Base-by-base conservation (phyloP, 2,888 invertebrate species). In the Pegoplata infirma region DNA sequence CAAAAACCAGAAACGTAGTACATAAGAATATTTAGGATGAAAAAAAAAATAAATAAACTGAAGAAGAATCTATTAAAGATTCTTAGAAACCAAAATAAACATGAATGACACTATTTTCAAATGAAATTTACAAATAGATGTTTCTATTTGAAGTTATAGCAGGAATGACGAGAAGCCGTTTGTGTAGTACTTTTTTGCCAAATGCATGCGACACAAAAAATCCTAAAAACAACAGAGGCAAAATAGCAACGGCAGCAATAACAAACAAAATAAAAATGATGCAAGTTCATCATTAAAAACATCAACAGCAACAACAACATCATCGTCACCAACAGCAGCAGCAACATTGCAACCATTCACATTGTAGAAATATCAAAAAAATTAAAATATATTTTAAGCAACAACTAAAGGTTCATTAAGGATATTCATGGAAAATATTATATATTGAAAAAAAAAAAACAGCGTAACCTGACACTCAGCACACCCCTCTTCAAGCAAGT, bases 81-180 rank as follows among this genome's bases (percentile, higher is more conserved):
- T 79, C 79, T 75, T 72, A 66, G 79, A 79, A 79, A 67, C 75
- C 67, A 67, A 79, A 79, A 75, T 72, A 79, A 79, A 79, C 79
- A 79, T 75, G 79, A 79, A 75, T 79, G 79, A 79, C 79, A 79
- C 75, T 79, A 75, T 79, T 79, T 79, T 79, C 79, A 79, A 79
- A 79, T 75, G 79, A 79, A 79, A 72, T 79, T 79, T 67, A 72
- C 78, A 78, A 74, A 74, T 69, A 74, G 46, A 61, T 46, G 40
- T 47, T 16, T 14, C 47, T 25, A 1, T 47, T 19, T 7, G 58
- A 78, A 64, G 78, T 69, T 46, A 51, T 58, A 67, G 72, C 66
- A 61, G n/a, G 56, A 63, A 68, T 56, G 14, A 58, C 36, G 66
- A 40, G 36, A 7, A 32, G 10, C n/a, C n/a, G n/a, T n/a, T n/a